These are phyloP conservation scores for Dipodomys stephensi DNA, from an alignment of 2,113 vertebrate species.

Conservation along the genomic window DNA sequence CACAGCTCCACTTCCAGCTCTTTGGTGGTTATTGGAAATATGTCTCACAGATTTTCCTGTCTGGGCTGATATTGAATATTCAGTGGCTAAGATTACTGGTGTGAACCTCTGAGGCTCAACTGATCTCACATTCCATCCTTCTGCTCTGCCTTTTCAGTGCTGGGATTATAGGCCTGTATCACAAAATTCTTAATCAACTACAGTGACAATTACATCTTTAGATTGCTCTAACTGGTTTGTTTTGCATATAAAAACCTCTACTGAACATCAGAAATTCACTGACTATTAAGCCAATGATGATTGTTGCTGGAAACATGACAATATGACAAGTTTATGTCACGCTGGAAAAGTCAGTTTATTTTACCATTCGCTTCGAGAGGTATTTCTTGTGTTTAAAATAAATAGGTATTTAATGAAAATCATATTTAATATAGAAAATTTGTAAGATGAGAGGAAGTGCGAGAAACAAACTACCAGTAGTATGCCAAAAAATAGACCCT, in stretches of 20 bases:
- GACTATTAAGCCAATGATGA: constrained; percentile 41
- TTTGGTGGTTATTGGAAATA: too few relatives aligned
- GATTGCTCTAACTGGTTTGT: constrained; percentile 43
- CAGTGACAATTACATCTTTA: constrained; percentile 52
- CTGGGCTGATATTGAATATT: too few relatives aligned
- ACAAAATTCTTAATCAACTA: constrained; percentile 52
- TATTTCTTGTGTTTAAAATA: constrained; percentile 55
- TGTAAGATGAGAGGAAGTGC: constrained; percentile 10
- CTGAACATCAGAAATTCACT: constrained; percentile 57
- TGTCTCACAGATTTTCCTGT: too few relatives aligned
- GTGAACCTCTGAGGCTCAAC: too few relatives aligned
- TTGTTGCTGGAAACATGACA: constrained; percentile 22
- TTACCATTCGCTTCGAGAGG: constrained; percentile 46
- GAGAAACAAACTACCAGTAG: constrained; percentile 37
- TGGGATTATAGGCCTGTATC: too few relatives aligned
- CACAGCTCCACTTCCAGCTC: too few relatives aligned
- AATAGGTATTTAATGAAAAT: constrained; percentile 33
- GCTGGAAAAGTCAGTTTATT: constrained; percentile 22
- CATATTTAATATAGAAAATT: constrained; percentile 32
- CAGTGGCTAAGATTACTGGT: too few relatives aligned
- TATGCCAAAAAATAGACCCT: not conserved
- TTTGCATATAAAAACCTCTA: constrained; percentile 58
- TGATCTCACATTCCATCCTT: too few relatives aligned
- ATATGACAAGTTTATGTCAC: constrained; percentile 21
- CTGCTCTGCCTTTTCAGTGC: too few relatives aligned